Evolutionary conservation across 35 echinoderm and acorn worm genomes (phyloP), one percentile per base, ranked within the genome.

Genomic region (Ophioderma brevispina): DNA sequence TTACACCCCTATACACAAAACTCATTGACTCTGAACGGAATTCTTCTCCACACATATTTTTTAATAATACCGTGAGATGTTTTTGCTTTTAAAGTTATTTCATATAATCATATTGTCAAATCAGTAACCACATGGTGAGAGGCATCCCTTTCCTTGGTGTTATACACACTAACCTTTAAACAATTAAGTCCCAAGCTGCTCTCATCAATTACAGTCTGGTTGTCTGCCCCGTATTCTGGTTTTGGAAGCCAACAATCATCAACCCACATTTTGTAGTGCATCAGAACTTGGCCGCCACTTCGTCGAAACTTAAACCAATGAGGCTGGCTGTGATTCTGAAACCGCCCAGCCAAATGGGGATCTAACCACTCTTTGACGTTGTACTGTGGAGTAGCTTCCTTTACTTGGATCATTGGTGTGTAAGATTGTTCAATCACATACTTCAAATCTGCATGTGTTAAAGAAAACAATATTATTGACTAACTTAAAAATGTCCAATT

Each of bases 181-280:
- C 5, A 70, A 13, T 25, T 30, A 25, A 70, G 59, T 70, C 59
- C 59, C 28, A 15, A 15, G 10, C 10, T 15, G 28, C 3, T 25
- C 23, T 70, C 0, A 30, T 41, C 39, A 50, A 84, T 55, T n/a
- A n/a, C n/a, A 0, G 41, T 52, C 3, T 0, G 32, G n/a, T 43
- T 18, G 32, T 84, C 41, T 55, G 41, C 6, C 30, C 75, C 86
- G 1, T 39, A 11, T 15, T 88, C 75, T 49, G 31, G 35, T 33
- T 41, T 76, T 52, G 88, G 88, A 75, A 64, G 49, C 88, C 88
- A 90, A 32, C 28, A 31, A 18, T 81, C 78, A 39, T 90, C 38
- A 15, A 37, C 30, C 43, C 40, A 63, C 50, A 81, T 50, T 32
- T 76, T 90, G 79, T 90, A 90, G 55, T 82, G 88, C 88, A 90